Evolutionary conservation across 2,888 invertebrate genomes (phyloP).

Genomic region (Formica aserva): DNA sequence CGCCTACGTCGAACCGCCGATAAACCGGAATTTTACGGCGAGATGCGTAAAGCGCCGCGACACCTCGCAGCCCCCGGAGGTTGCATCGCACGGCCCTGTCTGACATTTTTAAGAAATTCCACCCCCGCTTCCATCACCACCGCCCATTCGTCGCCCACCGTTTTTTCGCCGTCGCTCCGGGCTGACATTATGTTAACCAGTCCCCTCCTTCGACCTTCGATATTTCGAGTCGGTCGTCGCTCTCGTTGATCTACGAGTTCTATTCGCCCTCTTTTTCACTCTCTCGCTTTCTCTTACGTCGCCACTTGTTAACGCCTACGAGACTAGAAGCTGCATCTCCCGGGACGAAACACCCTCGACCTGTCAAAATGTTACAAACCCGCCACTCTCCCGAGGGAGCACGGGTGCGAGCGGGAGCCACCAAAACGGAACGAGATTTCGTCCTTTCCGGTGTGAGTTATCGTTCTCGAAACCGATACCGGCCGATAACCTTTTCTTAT

Average conservation of each 20-base stretch:
- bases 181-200: conserved; percentile 84
- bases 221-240: conserved; percentile 78
- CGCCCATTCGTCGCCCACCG: conserved; percentile 39
- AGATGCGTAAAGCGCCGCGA: conserved; percentile 63
- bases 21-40: conserved; percentile 72
- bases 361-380: conserved; percentile 75
- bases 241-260: conserved; percentile 81
- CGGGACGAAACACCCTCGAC: conserved; percentile 60
- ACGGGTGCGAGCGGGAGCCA: conserved; percentile 37
- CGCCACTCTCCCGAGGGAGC: conserved; percentile 42
- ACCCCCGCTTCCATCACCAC: conserved; percentile 66
- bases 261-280: conserved; percentile 53
- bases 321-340: conserved; percentile 65
- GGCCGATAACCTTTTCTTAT: conserved; percentile 55
- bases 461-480: conserved; percentile 44
- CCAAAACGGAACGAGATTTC: conserved; percentile 65
- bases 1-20: conserved; percentile 60
- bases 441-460: conserved; percentile 44
- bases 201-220: conserved; percentile 73
- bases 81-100: conserved; percentile 49
- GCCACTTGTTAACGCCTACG: conserved; percentile 81
- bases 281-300: conserved; percentile 47
- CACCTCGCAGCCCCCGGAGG: conserved; percentile 49
- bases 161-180: conserved; percentile 70
- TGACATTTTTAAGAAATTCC: conserved; percentile 84